Evolutionary conservation across 2,888 invertebrate species (phyloP), one percentile per base, ranked within the genome.

Genomic region (Cryptocephalus moraei): DNA sequence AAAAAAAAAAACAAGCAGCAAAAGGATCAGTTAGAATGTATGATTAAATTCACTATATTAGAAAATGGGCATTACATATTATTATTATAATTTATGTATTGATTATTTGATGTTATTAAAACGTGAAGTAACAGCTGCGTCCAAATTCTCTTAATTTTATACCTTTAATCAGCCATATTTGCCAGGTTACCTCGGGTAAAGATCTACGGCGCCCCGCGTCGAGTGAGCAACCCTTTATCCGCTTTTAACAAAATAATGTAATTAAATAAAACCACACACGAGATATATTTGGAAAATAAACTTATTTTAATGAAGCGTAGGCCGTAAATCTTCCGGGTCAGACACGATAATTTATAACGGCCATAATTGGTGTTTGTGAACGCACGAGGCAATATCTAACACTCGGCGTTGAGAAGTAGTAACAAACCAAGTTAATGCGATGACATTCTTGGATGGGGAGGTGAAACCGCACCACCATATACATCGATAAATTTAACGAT

Each of bases 401-500:
- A 52, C 50, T 54, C 43, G 52, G 48, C 43, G 54, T 54, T 47
- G 38, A 36, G 36, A 46, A 45, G 47, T 44, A 47, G 47, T 46
- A 54, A 53, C 52, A 48, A 51, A 53, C 52, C 53, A 55, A 52
- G 55, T 55, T 51, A 51, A 53, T 50, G 49, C 49, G 57, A 52
- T 56, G 60, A 57, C 57, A 58, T 56, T 56, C 54, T 49, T 52
- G 53, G 53, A 49, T 43, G 49, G 52, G 51, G 49, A 49, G 48
- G 53, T 49, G 50, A 54, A 54, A 59, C 61, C 62, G 52, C 60
- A 58, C 54, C 49, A 56, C 44, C 61, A 62, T 62, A 64, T 62
- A 51, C 49, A 64, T 64, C 65, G 62, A 66, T 66, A 66, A 66
- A 66, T 66, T 65, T 61, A 62, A 59, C 63, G 62, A 63, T 63